Evolutionary conservation across 2,113 vertebrate genomes (phyloP).

Genomic region (Paratilapia polleni): DNA sequence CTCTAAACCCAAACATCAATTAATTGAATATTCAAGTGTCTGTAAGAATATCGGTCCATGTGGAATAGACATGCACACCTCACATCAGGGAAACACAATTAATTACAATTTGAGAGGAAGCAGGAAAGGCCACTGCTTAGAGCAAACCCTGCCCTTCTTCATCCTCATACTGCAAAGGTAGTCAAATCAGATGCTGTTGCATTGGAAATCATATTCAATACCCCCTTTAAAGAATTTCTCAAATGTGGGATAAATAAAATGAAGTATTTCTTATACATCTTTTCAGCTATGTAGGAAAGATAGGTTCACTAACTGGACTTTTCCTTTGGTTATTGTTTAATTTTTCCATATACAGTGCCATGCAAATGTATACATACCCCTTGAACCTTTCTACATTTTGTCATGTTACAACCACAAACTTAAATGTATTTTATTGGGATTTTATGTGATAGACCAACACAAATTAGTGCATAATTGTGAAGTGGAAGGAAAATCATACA

Average conservation of each 20-base stretch:
- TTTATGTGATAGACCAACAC: too few species aligned
- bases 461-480: too few species aligned
- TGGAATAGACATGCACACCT: conserved; percentile 61
- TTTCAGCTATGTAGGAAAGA: not conserved
- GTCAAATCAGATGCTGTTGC: not conserved
- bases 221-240: too few species aligned
- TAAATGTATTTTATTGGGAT: too few species aligned
- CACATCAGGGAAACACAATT: conserved; percentile 52
- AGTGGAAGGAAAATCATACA: too few species aligned
- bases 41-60: conserved; percentile 49
- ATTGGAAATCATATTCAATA: not conserved
- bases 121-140: not conserved
- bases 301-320: not conserved
- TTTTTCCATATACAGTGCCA: not conserved
- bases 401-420: too few species aligned
- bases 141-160: conserved; percentile 18
- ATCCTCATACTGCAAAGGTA: not conserved
- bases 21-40: conserved; percentile 71
- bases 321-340: not conserved
- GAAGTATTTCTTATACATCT: not conserved
- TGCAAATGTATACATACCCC: too few species aligned
- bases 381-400: too few species aligned
- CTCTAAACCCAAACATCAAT: conserved; percentile 68
- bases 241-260: too few species aligned
- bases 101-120: conserved; percentile 66